Conservation (phyloP, 2,888 invertebrate species). For the Ormyrus rosae region DNA sequence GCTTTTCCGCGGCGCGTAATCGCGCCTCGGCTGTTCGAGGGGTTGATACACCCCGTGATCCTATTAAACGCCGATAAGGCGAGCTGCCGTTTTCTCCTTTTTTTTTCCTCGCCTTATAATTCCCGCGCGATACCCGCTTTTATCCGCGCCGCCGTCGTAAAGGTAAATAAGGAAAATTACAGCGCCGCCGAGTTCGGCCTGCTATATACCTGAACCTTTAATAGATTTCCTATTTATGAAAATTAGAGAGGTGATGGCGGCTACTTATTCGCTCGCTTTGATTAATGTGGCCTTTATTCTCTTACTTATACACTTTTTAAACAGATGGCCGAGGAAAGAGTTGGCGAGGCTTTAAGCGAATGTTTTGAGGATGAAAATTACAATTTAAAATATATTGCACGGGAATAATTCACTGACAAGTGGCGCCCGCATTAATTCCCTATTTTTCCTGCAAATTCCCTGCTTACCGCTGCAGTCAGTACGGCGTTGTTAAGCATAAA, state of each 20-base stretch:
- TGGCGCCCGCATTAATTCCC: conserved; percentile 36
- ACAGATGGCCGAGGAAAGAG: background rate
- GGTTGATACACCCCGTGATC: conserved; percentile 48
- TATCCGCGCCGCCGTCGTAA: conserved; percentile 38
- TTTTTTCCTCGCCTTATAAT: conserved; percentile 19
- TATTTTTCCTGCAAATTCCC: conserved; percentile 24
- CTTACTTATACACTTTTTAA: no score
- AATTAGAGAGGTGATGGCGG: background rate
- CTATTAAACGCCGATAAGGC: conserved; percentile 54
- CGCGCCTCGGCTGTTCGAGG: conserved; percentile 15
- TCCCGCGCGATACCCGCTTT: conserved; percentile 6
- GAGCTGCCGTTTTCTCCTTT: background rate
- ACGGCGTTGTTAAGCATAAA: conserved; percentile 30
- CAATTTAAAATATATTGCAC: conserved; percentile 4
- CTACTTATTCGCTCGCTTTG: conserved; percentile 8
- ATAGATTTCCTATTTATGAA: conserved; percentile 51
- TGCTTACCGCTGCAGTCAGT: conserved; percentile 3
- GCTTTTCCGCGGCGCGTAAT: conserved; percentile 38
- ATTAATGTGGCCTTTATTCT: conserved; percentile 11
- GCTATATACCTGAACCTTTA: conserved; percentile 19
- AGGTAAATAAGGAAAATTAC: conserved; percentile 51
- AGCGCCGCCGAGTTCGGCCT: background rate
- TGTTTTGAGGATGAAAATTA: conserved; percentile 4
- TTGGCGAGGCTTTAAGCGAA: background rate
- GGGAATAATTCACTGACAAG: conserved; percentile 35